Evolutionary conservation across 2,888 invertebrate species (phyloP), one percentile per base, ranked within the genome.

Genomic region (Torymus texanus): DNA sequence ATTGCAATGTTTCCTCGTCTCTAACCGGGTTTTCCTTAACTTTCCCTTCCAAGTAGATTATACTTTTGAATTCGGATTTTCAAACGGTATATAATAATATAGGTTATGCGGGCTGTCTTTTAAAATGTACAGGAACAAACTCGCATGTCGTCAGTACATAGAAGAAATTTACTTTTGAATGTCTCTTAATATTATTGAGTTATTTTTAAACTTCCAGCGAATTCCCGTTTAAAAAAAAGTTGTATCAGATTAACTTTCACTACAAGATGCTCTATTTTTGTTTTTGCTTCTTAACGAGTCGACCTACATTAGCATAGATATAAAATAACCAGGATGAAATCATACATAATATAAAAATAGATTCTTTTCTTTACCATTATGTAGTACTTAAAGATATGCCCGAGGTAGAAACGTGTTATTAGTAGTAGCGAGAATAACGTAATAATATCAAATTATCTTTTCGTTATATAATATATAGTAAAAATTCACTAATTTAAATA

Each of bases 281-380:
- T 70, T 61, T 71, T 61, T 61, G 2, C 51, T 51, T 41, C 41
- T 70, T 55, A 63, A 73, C 62, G 62, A 63, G 29, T 2, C 55
- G 73, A 63, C 73, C 73, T 73, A 73, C 73, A 73, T 73, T 62
- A 55, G 41, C 73, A 29, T 41, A 41, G 61, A 73, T 53, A 73
- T 53, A 55, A 63, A 55, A 12, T 13, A 18, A 0, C 12, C 24
- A 11, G 29, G 41, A 50, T 29, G 21, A n/a, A 24, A 53, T n/a
- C n/a, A n/a, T 2, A 62, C 18, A 62, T 53, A 3, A 29, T 53
- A 29, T 61, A 24, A 29, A 61, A 62, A 72, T 53, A 53, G 10
- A 51, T 51, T 62, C n/a, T 61, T 51, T 50, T 13, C 14, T 41
- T 8, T 8, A 41, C 41, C 5, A 41, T 41, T 8, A 41, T 41